phyloP scores from a whole-genome alignment of 1,140 invertebrate species.

The Drosophila mayri region DNA sequence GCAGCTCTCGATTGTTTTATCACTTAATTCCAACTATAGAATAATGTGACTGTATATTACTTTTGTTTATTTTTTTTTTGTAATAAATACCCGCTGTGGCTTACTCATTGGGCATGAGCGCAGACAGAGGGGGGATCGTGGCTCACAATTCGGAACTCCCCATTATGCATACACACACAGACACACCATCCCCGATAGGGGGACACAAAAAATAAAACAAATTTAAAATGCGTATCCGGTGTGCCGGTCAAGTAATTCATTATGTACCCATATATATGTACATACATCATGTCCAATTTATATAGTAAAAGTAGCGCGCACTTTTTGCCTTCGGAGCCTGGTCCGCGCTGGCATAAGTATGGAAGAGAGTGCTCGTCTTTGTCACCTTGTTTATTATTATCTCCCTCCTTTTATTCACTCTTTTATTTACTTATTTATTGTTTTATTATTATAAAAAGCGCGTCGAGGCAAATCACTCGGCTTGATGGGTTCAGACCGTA shows the following conservation, averaged over 20 bases:
- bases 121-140: slow-evolving; percentile 3
- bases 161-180: slow-evolving; percentile 39
- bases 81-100: slow-evolving; percentile 7
- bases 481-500: slow-evolving; percentile 45
- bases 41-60: neutral
- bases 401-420: slow-evolving; percentile 29
- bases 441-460: slow-evolving; percentile 48
- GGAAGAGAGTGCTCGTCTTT: slow-evolving; percentile 34
- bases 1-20: neutral
- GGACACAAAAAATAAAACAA: slow-evolving; percentile 34
- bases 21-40: neutral
- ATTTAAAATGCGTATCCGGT: slow-evolving; percentile 60
- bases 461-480: slow-evolving; percentile 51
- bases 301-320: slow-evolving; percentile 32
- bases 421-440: slow-evolving; percentile 58
- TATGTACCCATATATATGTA: slow-evolving; percentile 42
- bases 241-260: slow-evolving; percentile 52
- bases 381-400: slow-evolving; percentile 58
- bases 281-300: slow-evolving; percentile 33
- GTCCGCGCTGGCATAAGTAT: slow-evolving; percentile 44
- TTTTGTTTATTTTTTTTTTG: slow-evolving; percentile 4
- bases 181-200: slow-evolving; percentile 22
- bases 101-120: slow-evolving; percentile 34
- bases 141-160: slow-evolving; percentile 9
- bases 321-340: slow-evolving; percentile 31